Evolutionary conservation across 2,888 invertebrate genomes (phyloP).

Genomic region (Idaea biselata): DNA sequence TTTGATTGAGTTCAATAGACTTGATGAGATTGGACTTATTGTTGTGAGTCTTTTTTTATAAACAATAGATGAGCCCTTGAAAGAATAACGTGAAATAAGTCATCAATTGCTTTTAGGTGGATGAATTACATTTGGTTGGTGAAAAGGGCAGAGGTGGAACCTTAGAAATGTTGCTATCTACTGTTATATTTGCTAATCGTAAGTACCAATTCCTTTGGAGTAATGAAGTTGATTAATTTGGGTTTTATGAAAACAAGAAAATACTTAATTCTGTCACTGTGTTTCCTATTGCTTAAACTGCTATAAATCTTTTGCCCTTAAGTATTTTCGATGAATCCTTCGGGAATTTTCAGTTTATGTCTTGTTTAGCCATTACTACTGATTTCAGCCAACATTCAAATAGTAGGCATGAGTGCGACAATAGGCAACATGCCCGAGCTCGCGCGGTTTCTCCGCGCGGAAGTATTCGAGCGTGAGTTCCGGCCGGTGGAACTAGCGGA

Average conservation of each 20-base stretch:
- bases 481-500: slow-evolving; percentile 93
- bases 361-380: background rate
- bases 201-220: slow-evolving; percentile 40
- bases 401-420: slow-evolving; percentile 98
- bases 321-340: too few relatives aligned
- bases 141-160: slow-evolving; percentile 92
- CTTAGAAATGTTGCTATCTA: slow-evolving; percentile 91
- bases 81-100: background rate
- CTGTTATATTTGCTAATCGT: slow-evolving; percentile 86
- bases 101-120: slow-evolving; percentile 74
- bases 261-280: too few relatives aligned
- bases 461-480: slow-evolving; percentile 91
- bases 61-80: too few relatives aligned
- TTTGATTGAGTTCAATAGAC: slow-evolving; percentile 87
- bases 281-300: too few relatives aligned
- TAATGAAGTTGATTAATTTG: background rate
- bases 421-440: slow-evolving; percentile 94
- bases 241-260: too few relatives aligned
- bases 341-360: too few relatives aligned
- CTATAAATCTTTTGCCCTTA: too few relatives aligned
- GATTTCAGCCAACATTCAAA: slow-evolving; percentile 82
- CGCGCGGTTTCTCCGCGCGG: slow-evolving; percentile 89
- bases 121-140: slow-evolving; percentile 96
- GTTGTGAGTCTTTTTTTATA: slow-evolving; percentile 69
- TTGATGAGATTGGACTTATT: slow-evolving; percentile 89